Evolutionary conservation across 2,888 invertebrate genomes (phyloP), one percentile per base, ranked within the genome.

Genomic region (Trisateles emortualis): DNA sequence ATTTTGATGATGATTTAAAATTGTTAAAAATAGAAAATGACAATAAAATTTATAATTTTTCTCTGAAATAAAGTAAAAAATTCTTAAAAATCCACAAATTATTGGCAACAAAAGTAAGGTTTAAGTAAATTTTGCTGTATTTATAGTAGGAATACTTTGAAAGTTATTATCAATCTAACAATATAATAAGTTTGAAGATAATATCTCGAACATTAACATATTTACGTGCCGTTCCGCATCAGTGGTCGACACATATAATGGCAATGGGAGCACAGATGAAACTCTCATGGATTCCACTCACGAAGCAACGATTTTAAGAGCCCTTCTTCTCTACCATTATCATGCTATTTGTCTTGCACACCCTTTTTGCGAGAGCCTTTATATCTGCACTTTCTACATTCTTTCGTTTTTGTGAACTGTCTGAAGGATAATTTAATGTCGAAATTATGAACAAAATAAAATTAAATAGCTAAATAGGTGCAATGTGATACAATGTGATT

Each of bases 311-410:
- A 77, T 79, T 80, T 73, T 79, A 79, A 84, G 83, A 78, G 82
- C 78, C 78, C 76, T 76, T 74, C 74, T 72, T 70, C 52, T 64
- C 74, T 64, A 49, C 74, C 76, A 78, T 83, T 84, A 84, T 83
- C 81, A 82, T 83, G 75, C 77, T 81, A 85, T 85, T 84, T 84
- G 82, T 81, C 74, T 79, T 76, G 67, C 60, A 64, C 52, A 64
- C 50, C 50, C 59, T 73, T 75, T 75, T 66, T 65, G 55, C 30
- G 51, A 50, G 63, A 60, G 58, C 66, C 49, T 64, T 56, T 38
- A 53, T 56, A 66, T 53, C 42, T 54, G 57, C 63, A 56, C 39
- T 52, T 53, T 68, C 57, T 50, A n/a, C 44, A 50, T 43, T 36
- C 24, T 35, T n/a, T 39, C 40, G 46, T 47, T 64, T 68, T 55